Conservation (phyloP, 2,113 vertebrate genomes). For the Megaceryle maxima region DNA sequence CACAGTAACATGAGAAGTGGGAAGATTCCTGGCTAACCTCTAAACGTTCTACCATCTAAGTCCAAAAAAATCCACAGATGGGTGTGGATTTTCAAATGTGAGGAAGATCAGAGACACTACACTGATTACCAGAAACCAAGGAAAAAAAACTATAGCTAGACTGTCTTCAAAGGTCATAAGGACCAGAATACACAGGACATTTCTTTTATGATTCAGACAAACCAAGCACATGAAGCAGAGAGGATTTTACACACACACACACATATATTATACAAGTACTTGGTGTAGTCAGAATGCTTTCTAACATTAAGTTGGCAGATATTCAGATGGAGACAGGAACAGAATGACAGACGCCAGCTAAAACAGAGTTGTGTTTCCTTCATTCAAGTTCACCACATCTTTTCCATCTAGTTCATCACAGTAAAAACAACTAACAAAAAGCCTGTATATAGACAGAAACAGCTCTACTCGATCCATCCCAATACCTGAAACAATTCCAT, state of each 20-base stretch:
- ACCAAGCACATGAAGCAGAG: not conserved
- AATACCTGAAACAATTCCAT: not conserved
- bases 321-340: not conserved
- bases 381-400: not conserved
- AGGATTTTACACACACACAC: not conserved
- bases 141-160: not conserved
- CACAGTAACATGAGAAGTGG: not conserved
- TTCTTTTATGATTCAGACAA: not conserved
- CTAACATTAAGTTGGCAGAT: not conserved
- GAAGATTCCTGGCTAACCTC: not conserved
- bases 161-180: not conserved
- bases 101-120: not conserved
- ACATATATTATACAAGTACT: not conserved
- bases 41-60: not conserved
- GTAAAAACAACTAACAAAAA: not conserved
- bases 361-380: not conserved
- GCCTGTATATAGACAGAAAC: not conserved
- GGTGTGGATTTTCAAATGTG: not conserved
- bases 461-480: not conserved
- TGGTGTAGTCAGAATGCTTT: not conserved
- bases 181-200: not conserved
- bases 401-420: not conserved
- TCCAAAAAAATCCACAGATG: not conserved
- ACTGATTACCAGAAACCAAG: not conserved
- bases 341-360: not conserved